These are phyloP conservation scores for Chiloscyllium plagiosum DNA, from an alignment of 2,113 vertebrate genomes.

Conservation along the genomic window DNA sequence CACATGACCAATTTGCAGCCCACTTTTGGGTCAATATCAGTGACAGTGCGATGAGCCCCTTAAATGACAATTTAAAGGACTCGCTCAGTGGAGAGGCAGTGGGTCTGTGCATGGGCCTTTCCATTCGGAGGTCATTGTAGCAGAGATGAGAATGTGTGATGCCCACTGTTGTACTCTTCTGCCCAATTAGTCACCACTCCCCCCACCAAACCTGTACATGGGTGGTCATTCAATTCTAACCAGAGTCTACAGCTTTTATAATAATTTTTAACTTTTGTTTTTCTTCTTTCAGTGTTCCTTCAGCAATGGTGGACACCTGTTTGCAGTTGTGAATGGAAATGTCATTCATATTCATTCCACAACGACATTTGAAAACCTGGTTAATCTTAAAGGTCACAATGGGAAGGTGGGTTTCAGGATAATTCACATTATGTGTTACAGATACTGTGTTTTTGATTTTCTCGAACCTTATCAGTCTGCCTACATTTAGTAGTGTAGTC, in stretches of 20 bases:
- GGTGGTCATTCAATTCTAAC: not conserved
- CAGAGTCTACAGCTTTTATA: no score
- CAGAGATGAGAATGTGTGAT: not conserved
- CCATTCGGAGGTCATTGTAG: not conserved
- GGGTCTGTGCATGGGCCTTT: not conserved
- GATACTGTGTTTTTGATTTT: not conserved
- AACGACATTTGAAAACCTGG: slow-evolving; percentile 74
- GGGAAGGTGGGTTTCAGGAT: slow-evolving; percentile 69
- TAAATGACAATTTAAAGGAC: not conserved
- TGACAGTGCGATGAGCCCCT: no score
- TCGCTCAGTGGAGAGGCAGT: not conserved
- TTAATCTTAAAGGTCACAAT: slow-evolving; percentile 83
- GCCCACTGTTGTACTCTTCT: not conserved
- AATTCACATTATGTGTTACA: not conserved
- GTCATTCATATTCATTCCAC: slow-evolving; percentile 84
- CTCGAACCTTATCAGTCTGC: not conserved
- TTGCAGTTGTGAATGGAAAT: slow-evolving; percentile 82
- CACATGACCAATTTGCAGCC: no score
- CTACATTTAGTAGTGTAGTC: not conserved
- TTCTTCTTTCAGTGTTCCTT: slow-evolving; percentile 70
- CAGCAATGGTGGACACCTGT: slow-evolving; percentile 85
- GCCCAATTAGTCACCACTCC: not conserved
- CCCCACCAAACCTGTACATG: not conserved
- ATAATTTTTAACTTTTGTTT: not conserved
- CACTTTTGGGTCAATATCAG: no score